Evolutionary conservation across 1,140 invertebrate species (phyloP).

Genomic region (Drosophila neocordata): DNA sequence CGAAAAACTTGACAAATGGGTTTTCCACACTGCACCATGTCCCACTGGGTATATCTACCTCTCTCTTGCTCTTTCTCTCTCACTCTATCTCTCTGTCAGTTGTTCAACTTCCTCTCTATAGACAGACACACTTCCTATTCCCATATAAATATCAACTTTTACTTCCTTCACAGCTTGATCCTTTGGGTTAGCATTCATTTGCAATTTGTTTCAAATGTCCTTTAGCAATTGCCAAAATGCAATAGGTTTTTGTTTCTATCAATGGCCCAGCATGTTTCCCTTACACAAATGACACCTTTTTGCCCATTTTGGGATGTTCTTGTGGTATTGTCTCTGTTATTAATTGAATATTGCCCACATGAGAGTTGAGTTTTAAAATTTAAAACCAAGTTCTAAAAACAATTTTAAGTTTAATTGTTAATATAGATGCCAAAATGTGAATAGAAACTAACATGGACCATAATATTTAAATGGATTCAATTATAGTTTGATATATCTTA

Average conservation of each 20-base stretch:
- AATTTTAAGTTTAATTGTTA: too few species aligned
- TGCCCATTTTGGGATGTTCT: constrained; percentile 41
- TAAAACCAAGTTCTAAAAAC: too few species aligned
- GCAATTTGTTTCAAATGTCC: constrained; percentile 77
- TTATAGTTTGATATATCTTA: too few species aligned
- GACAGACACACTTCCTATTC: constrained; percentile 8
- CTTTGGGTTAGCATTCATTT: constrained; percentile 58
- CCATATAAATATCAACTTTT: constrained; percentile 41
- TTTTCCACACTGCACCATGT: constrained; percentile 45
- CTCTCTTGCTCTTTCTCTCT: constrained; percentile 8
- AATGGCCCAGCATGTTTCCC: constrained; percentile 58
- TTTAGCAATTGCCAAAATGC: constrained; percentile 58
- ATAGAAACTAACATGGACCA: too few species aligned
- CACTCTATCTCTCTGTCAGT: constrained; percentile 24
- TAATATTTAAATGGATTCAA: too few species aligned
- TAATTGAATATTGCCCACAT: background rate
- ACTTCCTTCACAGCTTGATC: constrained; percentile 63
- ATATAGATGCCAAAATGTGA: too few species aligned
- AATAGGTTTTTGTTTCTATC: constrained; percentile 38
- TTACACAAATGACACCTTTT: constrained; percentile 47
- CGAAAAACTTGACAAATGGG: constrained; percentile 67
- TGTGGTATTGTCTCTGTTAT: constrained; percentile 34
- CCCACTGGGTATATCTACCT: constrained; percentile 53
- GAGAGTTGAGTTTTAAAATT: constrained; percentile 3
- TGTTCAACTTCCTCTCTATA: constrained; percentile 18